Evolutionary conservation across 2,888 invertebrate species (phyloP), one percentile per base, ranked within the genome.

Genomic region (Pachliopta kotzebuea): DNA sequence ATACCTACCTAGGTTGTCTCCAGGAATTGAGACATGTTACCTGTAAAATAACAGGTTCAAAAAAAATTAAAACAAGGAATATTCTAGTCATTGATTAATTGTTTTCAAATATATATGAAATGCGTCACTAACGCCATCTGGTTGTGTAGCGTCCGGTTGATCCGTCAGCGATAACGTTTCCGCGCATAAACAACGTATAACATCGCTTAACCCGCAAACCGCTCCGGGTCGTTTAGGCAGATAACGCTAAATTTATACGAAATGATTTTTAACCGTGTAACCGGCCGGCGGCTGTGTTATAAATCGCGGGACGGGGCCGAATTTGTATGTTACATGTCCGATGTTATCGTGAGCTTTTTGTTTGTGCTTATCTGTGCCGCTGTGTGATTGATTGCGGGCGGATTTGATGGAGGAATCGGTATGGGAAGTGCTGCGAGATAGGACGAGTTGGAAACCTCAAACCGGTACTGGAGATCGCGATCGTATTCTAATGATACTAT

Each of bases 221-320:
- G 76, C 83, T 78, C 76, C 77, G 76, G 83, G 85, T 85, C 81
- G 84, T 86, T 85, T 85, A 82, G 81, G 73, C 80, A 81, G 88
- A 89, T 88, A 90, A 84, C 84, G 78, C 70, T 66, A 77, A 82
- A 90, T 90, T 88, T 86, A 90, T 89, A 84, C 78, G 79, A 77
- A 85, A 85, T 86, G 84, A 90, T 90, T 90, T 90, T 89, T 90
- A 89, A 90, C 88, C 87, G 86, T 83, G 83, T 81, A 79, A 77
- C 78, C 76, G 76, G 75, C 79, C 80, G 74, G 72, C 73, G 71
- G 67, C 67, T 74, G 76, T 75, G 79, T 81, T 78, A 83, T 80
- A 76, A 78, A 82, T 80, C 72, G 73, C 75, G 75, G 75, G 73
- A 76, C 69, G 73, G n/a, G 73, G 76, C 76, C 70, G 72, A 74